phyloP scores from a whole-genome alignment of 37 sponge, comb jelly and placozoan genomes.

The Hormiphora californensis region DNA sequence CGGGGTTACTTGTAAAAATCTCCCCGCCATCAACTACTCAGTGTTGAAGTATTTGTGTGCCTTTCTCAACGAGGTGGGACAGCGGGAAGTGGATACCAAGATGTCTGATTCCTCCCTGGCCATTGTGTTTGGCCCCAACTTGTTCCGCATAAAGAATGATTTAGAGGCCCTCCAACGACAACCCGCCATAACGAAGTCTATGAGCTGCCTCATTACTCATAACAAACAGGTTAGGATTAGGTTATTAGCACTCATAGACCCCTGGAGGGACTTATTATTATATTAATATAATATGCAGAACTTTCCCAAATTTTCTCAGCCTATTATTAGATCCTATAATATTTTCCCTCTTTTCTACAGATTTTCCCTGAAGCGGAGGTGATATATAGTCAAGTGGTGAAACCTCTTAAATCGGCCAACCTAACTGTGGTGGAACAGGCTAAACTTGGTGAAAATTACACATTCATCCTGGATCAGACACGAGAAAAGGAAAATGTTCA shows the following conservation, averaged over 20 bases:
- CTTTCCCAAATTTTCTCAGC: no score
- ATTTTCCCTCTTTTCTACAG: not conserved
- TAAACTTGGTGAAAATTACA: no score
- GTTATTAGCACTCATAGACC: not conserved
- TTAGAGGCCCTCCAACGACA: constrained; percentile 9
- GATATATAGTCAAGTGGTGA: not conserved
- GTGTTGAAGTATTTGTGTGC: constrained; percentile 67
- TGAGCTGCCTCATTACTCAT: constrained; percentile 30
- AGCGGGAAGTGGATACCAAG: constrained; percentile 62
- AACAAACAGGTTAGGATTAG: not conserved
- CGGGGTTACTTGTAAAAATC: constrained; percentile 26
- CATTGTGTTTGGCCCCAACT: constrained; percentile 90
- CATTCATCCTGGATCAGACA: no score
- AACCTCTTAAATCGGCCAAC: no score
- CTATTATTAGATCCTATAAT: not conserved
- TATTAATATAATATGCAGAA: no score
- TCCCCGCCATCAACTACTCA: constrained; percentile 62
- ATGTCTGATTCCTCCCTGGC: constrained; percentile 81
- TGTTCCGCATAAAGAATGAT: constrained; percentile 64
- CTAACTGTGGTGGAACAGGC: no score
- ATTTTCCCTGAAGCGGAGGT: not conserved
- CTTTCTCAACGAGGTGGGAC: constrained; percentile 66
- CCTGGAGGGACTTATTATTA: not conserved
- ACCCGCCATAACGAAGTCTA: not conserved
- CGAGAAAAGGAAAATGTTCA: no score